phyloP scores from a whole-genome alignment of 2,113 vertebrate genomes.

The Callithrix jacchus region DNA sequence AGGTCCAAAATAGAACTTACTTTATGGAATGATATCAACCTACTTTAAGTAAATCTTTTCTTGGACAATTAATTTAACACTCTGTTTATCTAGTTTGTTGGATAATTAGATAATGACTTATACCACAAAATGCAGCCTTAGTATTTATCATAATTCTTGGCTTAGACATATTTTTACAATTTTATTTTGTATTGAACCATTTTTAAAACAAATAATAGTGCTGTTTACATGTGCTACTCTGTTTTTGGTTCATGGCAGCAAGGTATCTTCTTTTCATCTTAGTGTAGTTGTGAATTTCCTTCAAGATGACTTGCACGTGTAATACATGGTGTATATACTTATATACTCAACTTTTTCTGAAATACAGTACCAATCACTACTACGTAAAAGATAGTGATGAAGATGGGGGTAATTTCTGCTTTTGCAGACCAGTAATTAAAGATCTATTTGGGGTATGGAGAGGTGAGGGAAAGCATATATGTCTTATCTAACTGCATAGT shows the following conservation, averaged over 20 bases:
- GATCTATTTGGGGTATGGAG: background rate
- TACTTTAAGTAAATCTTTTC: background rate
- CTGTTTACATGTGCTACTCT: background rate
- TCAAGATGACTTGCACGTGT: background rate
- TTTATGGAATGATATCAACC: background rate
- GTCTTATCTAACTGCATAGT: background rate
- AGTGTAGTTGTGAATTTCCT: background rate
- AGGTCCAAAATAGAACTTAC: background rate
- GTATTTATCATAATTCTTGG: background rate
- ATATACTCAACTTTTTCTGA: background rate
- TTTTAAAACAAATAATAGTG: background rate
- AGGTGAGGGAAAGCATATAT: background rate
- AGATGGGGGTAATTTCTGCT: background rate
- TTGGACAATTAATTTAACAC: background rate
- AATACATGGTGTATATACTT: background rate
- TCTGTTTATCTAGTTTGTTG: conserved; percentile 9
- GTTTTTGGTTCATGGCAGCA: background rate
- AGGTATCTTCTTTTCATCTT: background rate
- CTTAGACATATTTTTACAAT: background rate
- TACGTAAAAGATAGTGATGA: background rate
- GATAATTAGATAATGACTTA: background rate
- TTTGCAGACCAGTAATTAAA: background rate
- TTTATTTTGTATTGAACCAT: background rate
- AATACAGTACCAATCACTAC: background rate
- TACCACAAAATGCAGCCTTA: background rate